A percentile compares a stretch with the other conserved stretches of the same genome.
Conservation (phyloP, 2,888 invertebrate species). For the Luffia ferchaultella region DNA sequence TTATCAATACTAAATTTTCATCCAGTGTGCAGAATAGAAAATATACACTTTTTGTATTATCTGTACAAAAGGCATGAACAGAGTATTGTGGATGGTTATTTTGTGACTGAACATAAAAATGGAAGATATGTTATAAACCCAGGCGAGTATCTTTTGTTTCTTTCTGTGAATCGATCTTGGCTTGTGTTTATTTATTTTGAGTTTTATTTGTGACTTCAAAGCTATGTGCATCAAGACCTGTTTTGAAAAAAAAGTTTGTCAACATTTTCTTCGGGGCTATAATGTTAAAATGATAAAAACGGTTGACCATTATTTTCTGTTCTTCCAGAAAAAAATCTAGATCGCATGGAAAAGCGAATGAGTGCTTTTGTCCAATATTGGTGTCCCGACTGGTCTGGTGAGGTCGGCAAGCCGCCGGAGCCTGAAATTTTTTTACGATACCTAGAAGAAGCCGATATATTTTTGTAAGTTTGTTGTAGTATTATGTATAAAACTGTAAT, state of each 20-base stretch:
- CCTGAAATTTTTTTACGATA: conserved; percentile 60
- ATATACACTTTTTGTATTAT: conserved; percentile 71
- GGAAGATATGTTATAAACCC: conserved; percentile 76
- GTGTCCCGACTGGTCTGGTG: conserved; percentile 68
- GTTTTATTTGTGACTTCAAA: neutral
- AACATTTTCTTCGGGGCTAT: too few relatives aligned
- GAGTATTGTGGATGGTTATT: conserved; percentile 66
- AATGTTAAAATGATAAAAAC: too few relatives aligned
- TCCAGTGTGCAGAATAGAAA: conserved; percentile 78
- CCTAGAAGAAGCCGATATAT: conserved; percentile 67
- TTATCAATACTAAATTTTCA: conserved; percentile 71
- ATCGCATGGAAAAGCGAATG: conserved; percentile 70
- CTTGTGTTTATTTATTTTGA: neutral
- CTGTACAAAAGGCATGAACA: conserved; percentile 68
- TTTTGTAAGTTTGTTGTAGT: conserved; percentile 68
- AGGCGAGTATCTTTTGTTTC: conserved; percentile 31
- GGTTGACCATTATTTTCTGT: conserved; percentile 1
- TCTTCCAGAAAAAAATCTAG: conserved; percentile 66
- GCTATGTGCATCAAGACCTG: too few relatives aligned
- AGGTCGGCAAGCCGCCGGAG: conserved; percentile 61
- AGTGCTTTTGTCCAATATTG: conserved; percentile 63
- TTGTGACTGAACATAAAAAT: conserved; percentile 43
- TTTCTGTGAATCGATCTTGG: neutral
- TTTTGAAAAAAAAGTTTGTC: too few relatives aligned
- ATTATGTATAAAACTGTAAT: too few relatives aligned